phyloP scores from a whole-genome alignment of 2,888 invertebrate species.

The Argyresthia albistria region DNA sequence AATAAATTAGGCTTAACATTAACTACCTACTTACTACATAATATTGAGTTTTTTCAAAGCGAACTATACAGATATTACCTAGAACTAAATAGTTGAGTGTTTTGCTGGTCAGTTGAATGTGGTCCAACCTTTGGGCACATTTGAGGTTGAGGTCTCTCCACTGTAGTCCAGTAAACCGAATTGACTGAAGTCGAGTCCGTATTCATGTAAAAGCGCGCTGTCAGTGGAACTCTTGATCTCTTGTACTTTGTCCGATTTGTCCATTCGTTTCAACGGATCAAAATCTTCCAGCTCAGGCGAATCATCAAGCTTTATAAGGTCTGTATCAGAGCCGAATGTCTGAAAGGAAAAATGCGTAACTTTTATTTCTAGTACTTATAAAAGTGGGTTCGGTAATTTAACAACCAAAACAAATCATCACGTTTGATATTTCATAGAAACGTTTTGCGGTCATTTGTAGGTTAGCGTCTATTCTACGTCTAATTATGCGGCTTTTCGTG shows the following conservation, averaged over 20 bases:
- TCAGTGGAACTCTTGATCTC: constrained; percentile 62
- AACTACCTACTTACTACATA: no score
- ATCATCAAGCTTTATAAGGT: constrained; percentile 62
- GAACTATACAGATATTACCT: no score
- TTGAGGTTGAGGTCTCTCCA: constrained; percentile 26
- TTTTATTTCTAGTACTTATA: background rate
- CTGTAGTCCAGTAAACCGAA: constrained; percentile 62
- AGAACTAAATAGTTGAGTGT: no score
- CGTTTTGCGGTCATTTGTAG: background rate
- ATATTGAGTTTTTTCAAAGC: no score
- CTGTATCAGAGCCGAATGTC: constrained; percentile 54
- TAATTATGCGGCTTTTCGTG: no score
- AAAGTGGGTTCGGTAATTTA: no score
- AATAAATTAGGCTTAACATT: no score
- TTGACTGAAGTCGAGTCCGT: constrained; percentile 78
- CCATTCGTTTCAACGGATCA: constrained; percentile 52
- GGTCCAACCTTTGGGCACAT: constrained; percentile 55
- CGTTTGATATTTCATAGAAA: background rate
- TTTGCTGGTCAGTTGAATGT: constrained; percentile 43
- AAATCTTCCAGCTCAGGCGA: constrained; percentile 57
- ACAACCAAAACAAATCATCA: background rate
- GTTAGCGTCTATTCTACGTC: no score
- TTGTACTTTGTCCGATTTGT: constrained; percentile 36
- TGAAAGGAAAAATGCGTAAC: constrained; percentile 46
- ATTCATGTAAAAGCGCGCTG: constrained; percentile 79